Evolutionary conservation across 2,888 invertebrate species (phyloP).

Genomic region (Cryptus viduatorius): DNA sequence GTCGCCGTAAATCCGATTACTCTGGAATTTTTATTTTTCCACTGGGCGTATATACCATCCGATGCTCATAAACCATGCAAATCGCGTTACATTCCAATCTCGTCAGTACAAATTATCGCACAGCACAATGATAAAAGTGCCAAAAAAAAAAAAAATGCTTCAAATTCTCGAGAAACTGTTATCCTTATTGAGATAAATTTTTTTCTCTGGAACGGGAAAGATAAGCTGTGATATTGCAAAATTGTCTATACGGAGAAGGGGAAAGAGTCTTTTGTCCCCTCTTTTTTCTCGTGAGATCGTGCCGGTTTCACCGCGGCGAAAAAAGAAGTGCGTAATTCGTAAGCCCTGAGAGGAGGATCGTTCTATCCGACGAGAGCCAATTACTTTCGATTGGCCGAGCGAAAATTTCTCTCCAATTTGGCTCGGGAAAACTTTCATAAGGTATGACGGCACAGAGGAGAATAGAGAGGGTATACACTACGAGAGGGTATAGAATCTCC

Average conservation of each 20-base stretch:
- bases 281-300: slow-evolving; percentile 34
- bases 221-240: slow-evolving; percentile 56
- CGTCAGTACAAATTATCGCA: slow-evolving; percentile 40
- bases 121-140: slow-evolving; percentile 26
- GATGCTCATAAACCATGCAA: background rate
- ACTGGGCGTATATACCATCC: background rate
- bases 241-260: slow-evolving; percentile 29
- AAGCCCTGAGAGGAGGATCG: slow-evolving; percentile 52
- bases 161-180: slow-evolving; percentile 47
- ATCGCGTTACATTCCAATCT: slow-evolving; percentile 31
- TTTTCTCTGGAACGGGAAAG: background rate
- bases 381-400: slow-evolving; percentile 70
- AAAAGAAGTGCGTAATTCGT: slow-evolving; percentile 65
- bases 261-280: slow-evolving; percentile 39
- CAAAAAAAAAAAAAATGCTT: slow-evolving; percentile 48
- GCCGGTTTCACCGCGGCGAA: slow-evolving; percentile 28
- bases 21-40: background rate
- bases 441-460: slow-evolving; percentile 47
- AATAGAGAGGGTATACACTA: slow-evolving; percentile 21
- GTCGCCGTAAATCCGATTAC: background rate
- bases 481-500: slow-evolving; percentile 19
- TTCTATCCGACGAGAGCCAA: slow-evolving; percentile 57
- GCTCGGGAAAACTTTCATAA: slow-evolving; percentile 64
- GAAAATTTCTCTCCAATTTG: slow-evolving; percentile 68
- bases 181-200: background rate